Evolutionary conservation across 1,140 invertebrate species (phyloP), one percentile per base, ranked within the genome.

Genomic region (Leucophenga varia): DNA sequence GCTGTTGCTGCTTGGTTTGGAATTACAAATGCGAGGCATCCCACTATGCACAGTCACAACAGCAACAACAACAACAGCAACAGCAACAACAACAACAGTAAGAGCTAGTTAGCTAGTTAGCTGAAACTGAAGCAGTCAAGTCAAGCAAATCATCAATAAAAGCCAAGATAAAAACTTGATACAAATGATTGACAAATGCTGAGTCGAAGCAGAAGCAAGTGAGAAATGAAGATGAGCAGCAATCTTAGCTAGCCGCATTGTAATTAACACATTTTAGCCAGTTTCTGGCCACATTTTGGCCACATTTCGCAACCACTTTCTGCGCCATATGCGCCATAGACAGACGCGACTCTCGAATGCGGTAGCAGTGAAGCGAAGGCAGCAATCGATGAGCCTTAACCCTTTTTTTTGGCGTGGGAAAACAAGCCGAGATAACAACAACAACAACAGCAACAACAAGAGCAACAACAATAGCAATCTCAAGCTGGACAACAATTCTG

Each of bases 181-280:
- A 22, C 43, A 52, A 54, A 37, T 50, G 28, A 52, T 55, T 55
- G 52, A 57, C n/a, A n/a, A n/a, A 40, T 1, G 43, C 52, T 51
- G 55, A 51, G 40, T 57, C 31, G 25, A 50, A n/a, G n/a, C n/a
- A n/a, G n/a, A n/a, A n/a, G n/a, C n/a, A n/a, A n/a, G n/a, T n/a
- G n/a, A n/a, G n/a, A n/a, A n/a, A n/a, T n/a, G n/a, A n/a, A n/a
- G n/a, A n/a, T n/a, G n/a, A n/a, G n/a, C n/a, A n/a, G n/a, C n/a
- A n/a, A n/a, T n/a, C n/a, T n/a, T n/a, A n/a, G n/a, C n/a, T n/a
- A n/a, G n/a, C n/a, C n/a, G n/a, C n/a, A n/a, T n/a, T n/a, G n/a
- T 65, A 59, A 65, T 67, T 65, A 65, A 65, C 63, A 65, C 63
- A 65, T 65, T 67, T 67, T 49, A 25, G 46, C n/a, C n/a, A n/a